Conservation (phyloP, 2,113 vertebrate species). For the Morone saxatilis region DNA sequence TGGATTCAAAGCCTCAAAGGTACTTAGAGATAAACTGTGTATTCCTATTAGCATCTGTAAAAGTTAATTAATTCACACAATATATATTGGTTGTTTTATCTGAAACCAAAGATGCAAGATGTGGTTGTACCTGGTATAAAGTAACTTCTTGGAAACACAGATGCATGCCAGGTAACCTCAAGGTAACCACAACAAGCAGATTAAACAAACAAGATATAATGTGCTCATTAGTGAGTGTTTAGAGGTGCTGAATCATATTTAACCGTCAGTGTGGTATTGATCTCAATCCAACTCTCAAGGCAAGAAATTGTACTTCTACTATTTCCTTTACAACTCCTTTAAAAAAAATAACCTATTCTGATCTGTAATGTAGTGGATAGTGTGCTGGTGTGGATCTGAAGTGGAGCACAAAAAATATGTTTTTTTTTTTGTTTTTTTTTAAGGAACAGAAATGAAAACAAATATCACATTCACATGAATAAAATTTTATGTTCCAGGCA, state of each 20-base stretch:
- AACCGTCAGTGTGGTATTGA: neutral
- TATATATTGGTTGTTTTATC: too few species aligned
- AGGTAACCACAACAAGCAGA: neutral
- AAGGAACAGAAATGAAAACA: neutral
- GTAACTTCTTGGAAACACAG: neutral
- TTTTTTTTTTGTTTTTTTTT: neutral
- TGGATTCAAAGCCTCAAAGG: slow-evolving; percentile 94
- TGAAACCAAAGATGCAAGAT: neutral
- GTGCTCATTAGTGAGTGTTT: neutral
- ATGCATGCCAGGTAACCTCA: neutral
- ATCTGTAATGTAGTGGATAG: neutral
- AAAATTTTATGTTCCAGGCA: slow-evolving; percentile 76
- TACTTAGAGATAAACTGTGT: slow-evolving; percentile 63
- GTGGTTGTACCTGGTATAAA: too few species aligned
- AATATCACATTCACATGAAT: neutral
- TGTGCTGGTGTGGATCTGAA: neutral
- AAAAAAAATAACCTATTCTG: neutral
- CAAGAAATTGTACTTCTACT: neutral
- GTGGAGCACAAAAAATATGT: too few species aligned
- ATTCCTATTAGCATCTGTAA: too few species aligned
- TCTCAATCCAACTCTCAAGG: neutral
- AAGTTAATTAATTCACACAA: too few species aligned
- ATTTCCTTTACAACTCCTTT: neutral
- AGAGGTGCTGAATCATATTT: neutral
- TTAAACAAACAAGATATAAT: neutral